Base-by-base conservation (phyloP, 1,140 invertebrate genomes). In the Drosophila sproati region DNA sequence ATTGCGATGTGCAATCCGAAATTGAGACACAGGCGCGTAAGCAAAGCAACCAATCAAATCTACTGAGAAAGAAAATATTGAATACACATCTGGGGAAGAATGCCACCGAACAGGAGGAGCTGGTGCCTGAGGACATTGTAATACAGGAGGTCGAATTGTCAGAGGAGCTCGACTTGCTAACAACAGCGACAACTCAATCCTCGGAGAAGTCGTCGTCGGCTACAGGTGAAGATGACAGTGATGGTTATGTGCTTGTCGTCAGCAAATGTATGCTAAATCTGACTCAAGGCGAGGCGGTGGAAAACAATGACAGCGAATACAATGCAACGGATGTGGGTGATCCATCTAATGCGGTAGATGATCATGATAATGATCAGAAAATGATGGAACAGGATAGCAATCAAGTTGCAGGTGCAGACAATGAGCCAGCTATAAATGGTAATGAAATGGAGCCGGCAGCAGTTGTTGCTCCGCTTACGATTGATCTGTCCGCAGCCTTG, bases 401-500 rank as follows among this genome's bases (percentile, higher is more conserved):
- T 61, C 4, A 20, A n/a, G 28, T 8, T 28, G 60, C 3, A 60
- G 31, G 6, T 12, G 8, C 35, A 57, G 20, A 2, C 39, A 32
- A 2, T 45, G n/a, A 32, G 5, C 3, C 31, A 8, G 6, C 6
- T 31, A 32, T 3, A 45, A n/a, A 1, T 10, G 12, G 12, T n/a
- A 28, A 20, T 7, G 12, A 37, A 12, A 37, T 7, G 10, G 31
- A 59, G 31, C 41, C 35, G n/a, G 34, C 34, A 3, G 28, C 54
- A 7, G 8, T 29, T 8, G 41, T 1, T 0, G 29, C 7, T 41
- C 12, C 61, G 0, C 57, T 64, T 55, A 20, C 37, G 0, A 55
- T 79, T 29, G 78, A 86, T 45, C 45, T 80, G n/a, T 60, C 45
- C 5, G 81, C 47, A 2, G 20, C 75, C 57, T 4, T 45, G 35